These are phyloP conservation scores for Neoitamus cyanurus DNA, from an alignment of 2,888 invertebrate species.

Conservation along the genomic window DNA sequence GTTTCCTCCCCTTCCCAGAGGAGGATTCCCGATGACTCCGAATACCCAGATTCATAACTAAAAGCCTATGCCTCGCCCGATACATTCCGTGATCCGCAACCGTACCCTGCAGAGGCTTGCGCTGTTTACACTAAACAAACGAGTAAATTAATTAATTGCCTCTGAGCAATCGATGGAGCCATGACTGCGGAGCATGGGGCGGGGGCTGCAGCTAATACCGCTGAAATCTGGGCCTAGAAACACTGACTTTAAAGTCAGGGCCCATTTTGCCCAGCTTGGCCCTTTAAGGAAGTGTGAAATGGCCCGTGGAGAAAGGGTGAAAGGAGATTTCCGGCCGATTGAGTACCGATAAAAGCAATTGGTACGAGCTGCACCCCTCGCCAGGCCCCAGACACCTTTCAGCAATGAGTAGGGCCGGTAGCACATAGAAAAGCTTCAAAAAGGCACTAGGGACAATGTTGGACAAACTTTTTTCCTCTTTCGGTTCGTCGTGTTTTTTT, in stretches of 20 bases:
- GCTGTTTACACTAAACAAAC: conserved; percentile 29
- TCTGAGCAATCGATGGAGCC: not conserved
- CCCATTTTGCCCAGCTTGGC: not conserved
- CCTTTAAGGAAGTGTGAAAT: conserved; percentile 34
- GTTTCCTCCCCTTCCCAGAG: not conserved
- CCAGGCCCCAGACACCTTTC: not conserved
- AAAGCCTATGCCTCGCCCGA: not conserved
- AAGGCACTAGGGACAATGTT: not conserved
- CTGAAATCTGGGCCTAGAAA: not conserved
- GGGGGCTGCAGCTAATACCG: not conserved
- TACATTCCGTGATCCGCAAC: not conserved
- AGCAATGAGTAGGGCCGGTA: not conserved
- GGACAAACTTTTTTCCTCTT: not conserved
- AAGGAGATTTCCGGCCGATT: conserved; percentile 37
- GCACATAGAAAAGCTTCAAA: not conserved
- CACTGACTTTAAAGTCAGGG: not conserved
- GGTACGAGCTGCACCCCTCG: not conserved
- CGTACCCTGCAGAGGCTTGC: not conserved
- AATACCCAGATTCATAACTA: conserved; percentile 6
- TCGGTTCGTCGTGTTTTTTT: not conserved
- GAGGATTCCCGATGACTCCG: not conserved
- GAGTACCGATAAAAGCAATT: conserved; percentile 31
- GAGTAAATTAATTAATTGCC: conserved; percentile 35
- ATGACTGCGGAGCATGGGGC: not conserved
- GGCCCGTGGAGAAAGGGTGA: conserved; percentile 28